These are phyloP conservation scores for Ooceraea biroi DNA, from an alignment of 1,140 invertebrate genomes.

Conservation along the genomic window DNA sequence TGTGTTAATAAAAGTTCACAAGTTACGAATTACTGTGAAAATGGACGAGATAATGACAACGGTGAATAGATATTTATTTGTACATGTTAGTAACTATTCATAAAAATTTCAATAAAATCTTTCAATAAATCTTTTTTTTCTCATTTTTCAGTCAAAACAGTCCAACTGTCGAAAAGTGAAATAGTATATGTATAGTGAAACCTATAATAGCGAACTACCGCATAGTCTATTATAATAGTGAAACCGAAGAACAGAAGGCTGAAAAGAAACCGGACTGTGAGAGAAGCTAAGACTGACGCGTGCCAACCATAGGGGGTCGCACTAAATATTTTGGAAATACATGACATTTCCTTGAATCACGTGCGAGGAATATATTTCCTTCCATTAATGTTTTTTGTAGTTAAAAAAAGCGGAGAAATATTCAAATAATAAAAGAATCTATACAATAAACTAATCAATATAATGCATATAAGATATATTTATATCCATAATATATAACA, in stretches of 20 bases:
- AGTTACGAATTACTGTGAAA: too few species aligned
- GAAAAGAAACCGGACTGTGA: constrained; percentile 39
- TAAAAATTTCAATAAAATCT: constrained; percentile 69
- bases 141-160: constrained; percentile 70
- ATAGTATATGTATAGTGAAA: too few species aligned
- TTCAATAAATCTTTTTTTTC: constrained; percentile 69
- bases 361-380: too few species aligned
- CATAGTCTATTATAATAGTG: too few species aligned
- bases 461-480: too few species aligned
- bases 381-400: too few species aligned
- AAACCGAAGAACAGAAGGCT: constrained; percentile 34
- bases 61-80: not conserved
- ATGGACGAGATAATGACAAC: not conserved
- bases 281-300: constrained; percentile 64
- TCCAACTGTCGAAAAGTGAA: not conserved
- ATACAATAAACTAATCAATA: too few species aligned
- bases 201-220: too few species aligned
- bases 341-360: constrained; percentile 55
- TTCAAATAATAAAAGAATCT: too few species aligned
- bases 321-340: constrained; percentile 80
- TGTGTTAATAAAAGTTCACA: too few species aligned
- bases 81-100: constrained; percentile 57
- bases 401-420: too few species aligned
- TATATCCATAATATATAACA: too few species aligned
- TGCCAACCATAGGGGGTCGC: constrained; percentile 67